Evolutionary conservation across 2,888 invertebrate species (phyloP).

Genomic region (Pimpla rufipes): DNA sequence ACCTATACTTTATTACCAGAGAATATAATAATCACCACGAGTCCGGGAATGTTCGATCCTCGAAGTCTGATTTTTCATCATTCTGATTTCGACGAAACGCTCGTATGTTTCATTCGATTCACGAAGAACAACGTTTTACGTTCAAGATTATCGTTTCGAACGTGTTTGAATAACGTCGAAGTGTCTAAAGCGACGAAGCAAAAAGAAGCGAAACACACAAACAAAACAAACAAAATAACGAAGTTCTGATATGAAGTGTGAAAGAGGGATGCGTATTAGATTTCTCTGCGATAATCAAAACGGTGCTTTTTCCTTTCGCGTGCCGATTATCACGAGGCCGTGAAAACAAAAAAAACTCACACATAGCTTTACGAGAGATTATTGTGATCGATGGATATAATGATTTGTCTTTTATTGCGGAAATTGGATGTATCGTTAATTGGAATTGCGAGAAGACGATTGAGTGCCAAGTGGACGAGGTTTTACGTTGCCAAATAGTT

Average conservation of each 20-base stretch:
- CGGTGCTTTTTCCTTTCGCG: slow-evolving; percentile 58
- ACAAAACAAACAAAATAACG: slow-evolving; percentile 34
- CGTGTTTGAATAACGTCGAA: slow-evolving; percentile 10
- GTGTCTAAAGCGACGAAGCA: background rate
- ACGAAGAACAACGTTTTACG: background rate
- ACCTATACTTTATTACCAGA: slow-evolving; percentile 10
- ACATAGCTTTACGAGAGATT: slow-evolving; percentile 53
- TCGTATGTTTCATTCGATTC: slow-evolving; percentile 1
- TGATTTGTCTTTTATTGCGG: slow-evolving; percentile 27
- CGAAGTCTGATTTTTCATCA: slow-evolving; percentile 45
- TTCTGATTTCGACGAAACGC: slow-evolving; percentile 8
- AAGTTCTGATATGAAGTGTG: slow-evolving; percentile 64
- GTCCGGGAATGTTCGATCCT: slow-evolving; percentile 37
- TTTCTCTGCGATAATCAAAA: slow-evolving; percentile 59
- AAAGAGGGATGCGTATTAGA: slow-evolving; percentile 31
- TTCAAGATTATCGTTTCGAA: background rate
- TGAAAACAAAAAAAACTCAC: slow-evolving; percentile 25
- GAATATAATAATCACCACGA: slow-evolving; percentile 21
- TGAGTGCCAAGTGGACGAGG: background rate
- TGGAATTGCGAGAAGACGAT: slow-evolving; percentile 31
- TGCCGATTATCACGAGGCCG: slow-evolving; percentile 40
- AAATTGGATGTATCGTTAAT: slow-evolving; percentile 31
- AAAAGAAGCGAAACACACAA: slow-evolving; percentile 8
- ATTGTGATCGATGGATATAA: slow-evolving; percentile 58
- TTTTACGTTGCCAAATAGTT: slow-evolving; percentile 2